phyloP scores from a whole-genome alignment of 2,888 invertebrate species.

The Lasius fuliginosus region DNA sequence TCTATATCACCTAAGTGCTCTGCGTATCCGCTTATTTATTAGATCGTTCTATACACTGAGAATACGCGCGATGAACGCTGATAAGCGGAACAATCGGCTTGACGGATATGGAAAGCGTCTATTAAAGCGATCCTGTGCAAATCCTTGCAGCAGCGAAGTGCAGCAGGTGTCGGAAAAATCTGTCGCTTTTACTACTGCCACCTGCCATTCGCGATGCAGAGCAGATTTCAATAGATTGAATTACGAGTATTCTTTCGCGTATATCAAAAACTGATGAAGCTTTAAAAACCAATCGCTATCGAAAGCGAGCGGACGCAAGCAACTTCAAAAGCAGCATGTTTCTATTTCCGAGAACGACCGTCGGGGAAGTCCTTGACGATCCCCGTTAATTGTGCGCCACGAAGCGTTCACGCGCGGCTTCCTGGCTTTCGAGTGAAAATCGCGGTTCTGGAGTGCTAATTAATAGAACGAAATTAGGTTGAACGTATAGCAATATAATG shows the following conservation, averaged over 20 bases:
- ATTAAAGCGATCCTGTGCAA: slow-evolving; percentile 20
- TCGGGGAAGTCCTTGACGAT: background rate
- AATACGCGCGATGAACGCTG: slow-evolving; percentile 2
- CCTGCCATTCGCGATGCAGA: background rate
- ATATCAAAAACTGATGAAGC: background rate
- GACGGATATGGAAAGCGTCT: slow-evolving; percentile 33
- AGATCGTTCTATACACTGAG: slow-evolving; percentile 30
- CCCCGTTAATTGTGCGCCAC: slow-evolving; percentile 46
- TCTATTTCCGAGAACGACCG: slow-evolving; percentile 4
- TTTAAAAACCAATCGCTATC: background rate
- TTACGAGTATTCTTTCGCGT: background rate
- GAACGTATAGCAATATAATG: slow-evolving; percentile 33
- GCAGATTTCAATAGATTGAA: background rate
- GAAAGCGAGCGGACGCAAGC: background rate
- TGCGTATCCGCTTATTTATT: slow-evolving; percentile 18
- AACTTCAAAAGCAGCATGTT: slow-evolving; percentile 40
- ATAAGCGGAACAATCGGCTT: slow-evolving; percentile 53
- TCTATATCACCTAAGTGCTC: slow-evolving; percentile 2
- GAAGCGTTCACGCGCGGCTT: slow-evolving; percentile 43
- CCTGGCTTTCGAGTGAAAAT: slow-evolving; percentile 43
- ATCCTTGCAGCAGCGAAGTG: background rate
- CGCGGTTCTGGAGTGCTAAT: slow-evolving; percentile 55
- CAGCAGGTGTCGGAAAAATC: slow-evolving; percentile 21
- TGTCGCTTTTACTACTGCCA: slow-evolving; percentile 14
- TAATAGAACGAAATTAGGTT: slow-evolving; percentile 62